Conservation (phyloP, 1,140 invertebrate genomes). For the Uloborus diversus region DNA sequence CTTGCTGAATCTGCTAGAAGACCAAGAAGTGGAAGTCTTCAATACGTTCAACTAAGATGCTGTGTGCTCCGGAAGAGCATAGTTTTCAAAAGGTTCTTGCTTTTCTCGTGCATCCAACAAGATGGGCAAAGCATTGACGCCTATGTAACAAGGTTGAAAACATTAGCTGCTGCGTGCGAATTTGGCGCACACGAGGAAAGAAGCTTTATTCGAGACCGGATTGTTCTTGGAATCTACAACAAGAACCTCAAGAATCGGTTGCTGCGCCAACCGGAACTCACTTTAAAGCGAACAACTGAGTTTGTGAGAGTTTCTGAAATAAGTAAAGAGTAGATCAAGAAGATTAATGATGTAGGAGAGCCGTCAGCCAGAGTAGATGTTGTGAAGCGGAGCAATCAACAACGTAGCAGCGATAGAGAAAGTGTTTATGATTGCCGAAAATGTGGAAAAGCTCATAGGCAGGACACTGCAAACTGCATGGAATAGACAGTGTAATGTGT, state of each 20-base stretch:
- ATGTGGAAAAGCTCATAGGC: neutral
- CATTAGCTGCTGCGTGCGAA: neutral
- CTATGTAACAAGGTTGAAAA: conserved; percentile 13
- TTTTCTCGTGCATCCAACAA: conserved; percentile 11
- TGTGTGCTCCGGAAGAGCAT: neutral
- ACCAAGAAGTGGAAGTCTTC: conserved; percentile 15
- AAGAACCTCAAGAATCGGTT: conserved; percentile 6
- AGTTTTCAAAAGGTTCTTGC: conserved; percentile 2
- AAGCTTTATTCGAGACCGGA: conserved; percentile 22
- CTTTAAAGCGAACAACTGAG: conserved; percentile 9
- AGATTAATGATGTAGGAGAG: neutral
- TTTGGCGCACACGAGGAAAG: conserved; percentile 27
- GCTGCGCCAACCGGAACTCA: neutral
- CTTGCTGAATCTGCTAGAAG: neutral
- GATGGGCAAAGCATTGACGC: conserved; percentile 18
- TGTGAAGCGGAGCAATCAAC: no score
- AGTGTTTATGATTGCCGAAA: neutral
- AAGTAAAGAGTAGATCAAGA: conserved; percentile 1
- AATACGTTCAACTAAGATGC: conserved; percentile 21
- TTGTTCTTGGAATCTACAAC: conserved; percentile 5
- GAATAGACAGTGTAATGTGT: conserved; percentile 15
- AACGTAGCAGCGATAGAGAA: neutral
- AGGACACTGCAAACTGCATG: neutral
- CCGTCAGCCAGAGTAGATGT: no score
- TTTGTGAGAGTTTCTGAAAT: neutral